Evolutionary conservation across 2,888 invertebrate genomes (phyloP).

Genomic region (Ditula angustiorana): DNA sequence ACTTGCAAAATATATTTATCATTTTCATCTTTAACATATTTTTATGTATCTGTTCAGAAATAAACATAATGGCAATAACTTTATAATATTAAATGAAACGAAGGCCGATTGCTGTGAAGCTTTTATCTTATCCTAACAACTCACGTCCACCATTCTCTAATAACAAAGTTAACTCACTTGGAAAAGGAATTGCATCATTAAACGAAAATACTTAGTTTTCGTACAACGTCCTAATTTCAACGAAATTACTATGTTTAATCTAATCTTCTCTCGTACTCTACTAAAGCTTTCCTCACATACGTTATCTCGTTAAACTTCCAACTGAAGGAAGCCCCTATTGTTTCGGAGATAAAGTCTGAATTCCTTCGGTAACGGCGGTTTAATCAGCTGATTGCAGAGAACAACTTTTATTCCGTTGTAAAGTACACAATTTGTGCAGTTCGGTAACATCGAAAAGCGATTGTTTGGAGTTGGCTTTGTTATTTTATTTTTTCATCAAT

Average conservation of each 20-base stretch:
- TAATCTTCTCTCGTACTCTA: constrained; percentile 54
- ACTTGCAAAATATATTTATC: no score
- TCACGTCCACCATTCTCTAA: background rate
- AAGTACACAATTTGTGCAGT: constrained; percentile 66
- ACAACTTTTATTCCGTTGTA: constrained; percentile 70
- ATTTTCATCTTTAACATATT: no score
- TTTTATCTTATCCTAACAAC: no score
- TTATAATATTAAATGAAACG: no score
- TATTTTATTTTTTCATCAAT: background rate
- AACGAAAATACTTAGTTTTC: constrained; percentile 40
- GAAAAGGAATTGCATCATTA: constrained; percentile 28
- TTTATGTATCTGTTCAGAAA: no score
- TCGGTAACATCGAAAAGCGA: constrained; percentile 42
- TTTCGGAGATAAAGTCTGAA: constrained; percentile 36
- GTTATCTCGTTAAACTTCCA: constrained; percentile 24
- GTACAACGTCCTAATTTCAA: constrained; percentile 50
- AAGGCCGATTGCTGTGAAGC: no score
- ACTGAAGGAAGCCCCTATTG: constrained; percentile 46
- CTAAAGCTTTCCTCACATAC: constrained; percentile 41
- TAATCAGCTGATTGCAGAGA: constrained; percentile 62
- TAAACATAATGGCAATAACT: no score
- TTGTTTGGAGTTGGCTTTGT: background rate
- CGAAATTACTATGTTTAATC: constrained; percentile 57
- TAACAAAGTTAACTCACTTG: constrained; percentile 12
- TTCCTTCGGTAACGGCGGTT: constrained; percentile 45